Conservation (phyloP, 2,888 invertebrate species). For the Microctonus aethiopoides region DNA sequence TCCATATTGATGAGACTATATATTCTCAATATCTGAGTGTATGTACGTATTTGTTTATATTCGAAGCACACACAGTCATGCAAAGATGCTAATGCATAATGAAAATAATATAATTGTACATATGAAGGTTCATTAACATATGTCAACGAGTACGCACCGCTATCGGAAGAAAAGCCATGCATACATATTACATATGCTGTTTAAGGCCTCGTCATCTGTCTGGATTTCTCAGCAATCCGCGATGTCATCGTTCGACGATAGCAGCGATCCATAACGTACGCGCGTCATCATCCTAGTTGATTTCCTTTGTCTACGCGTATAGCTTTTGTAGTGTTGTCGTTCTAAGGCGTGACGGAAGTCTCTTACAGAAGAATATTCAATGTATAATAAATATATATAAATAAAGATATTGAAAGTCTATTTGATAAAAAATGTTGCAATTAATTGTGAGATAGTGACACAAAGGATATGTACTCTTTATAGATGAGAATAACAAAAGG, state of each 20-base stretch:
- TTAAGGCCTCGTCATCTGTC: constrained; percentile 10
- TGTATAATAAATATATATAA: neutral
- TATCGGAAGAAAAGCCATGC: neutral
- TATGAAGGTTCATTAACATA: constrained; percentile 20
- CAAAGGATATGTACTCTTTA: constrained; percentile 12
- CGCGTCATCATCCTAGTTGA: constrained; percentile 25
- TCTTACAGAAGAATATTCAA: neutral
- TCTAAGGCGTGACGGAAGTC: constrained; percentile 24
- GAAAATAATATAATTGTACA: constrained; percentile 2
- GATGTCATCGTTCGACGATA: constrained; percentile 36
- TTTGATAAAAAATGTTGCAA: neutral
- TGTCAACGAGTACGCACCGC: constrained; percentile 8
- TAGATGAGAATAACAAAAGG: neutral
- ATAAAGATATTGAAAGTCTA: neutral
- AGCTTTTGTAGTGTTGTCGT: constrained; percentile 4
- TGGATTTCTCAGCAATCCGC: constrained; percentile 30
- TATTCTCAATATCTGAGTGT: neutral
- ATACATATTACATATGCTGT: neutral
- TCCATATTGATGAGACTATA: constrained; percentile 62
- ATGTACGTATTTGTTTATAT: neutral
- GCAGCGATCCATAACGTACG: constrained; percentile 30
- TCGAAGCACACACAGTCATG: neutral
- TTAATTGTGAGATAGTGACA: constrained; percentile 11
- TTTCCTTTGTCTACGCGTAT: constrained; percentile 22
- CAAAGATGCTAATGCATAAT: neutral